Percentiles rank a stretch among this genome's conserved stretches.
phyloP scores from a whole-genome alignment of 2,888 invertebrate species.

The Catocala sponsa region DNA sequence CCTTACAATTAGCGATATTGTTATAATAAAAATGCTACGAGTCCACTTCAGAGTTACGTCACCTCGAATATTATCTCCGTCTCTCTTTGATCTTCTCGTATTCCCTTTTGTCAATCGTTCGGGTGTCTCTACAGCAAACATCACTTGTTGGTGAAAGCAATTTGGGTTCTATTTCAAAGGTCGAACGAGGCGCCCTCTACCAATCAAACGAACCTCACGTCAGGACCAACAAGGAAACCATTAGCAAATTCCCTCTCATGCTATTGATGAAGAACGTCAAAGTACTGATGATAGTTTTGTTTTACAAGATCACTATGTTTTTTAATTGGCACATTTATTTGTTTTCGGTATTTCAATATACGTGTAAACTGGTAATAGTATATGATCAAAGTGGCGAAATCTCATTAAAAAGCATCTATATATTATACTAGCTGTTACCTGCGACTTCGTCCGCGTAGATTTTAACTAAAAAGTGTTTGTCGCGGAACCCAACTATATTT shows the following conservation, averaged over 20 bases:
- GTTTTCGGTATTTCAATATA: too few species aligned
- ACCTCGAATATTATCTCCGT: slow-evolving; percentile 33
- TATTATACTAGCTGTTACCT: too few species aligned
- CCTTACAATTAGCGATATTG: slow-evolving; percentile 50
- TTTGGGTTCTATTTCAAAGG: slow-evolving; percentile 53
- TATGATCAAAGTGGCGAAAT: too few species aligned
- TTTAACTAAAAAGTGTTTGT: too few species aligned
- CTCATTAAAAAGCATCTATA: too few species aligned
- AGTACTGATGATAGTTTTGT: slow-evolving; percentile 1
- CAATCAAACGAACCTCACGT: slow-evolving; percentile 43
- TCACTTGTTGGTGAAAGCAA: slow-evolving; percentile 52
- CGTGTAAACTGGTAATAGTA: too few species aligned
- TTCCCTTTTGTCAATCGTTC: slow-evolving; percentile 54
- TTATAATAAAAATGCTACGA: slow-evolving; percentile 44
- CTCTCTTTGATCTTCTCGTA: slow-evolving; percentile 46
- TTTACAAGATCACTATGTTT: background rate
- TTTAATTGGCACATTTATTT: too few species aligned
- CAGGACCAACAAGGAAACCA: slow-evolving; percentile 38
- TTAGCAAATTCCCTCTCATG: slow-evolving; percentile 35
- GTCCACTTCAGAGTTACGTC: slow-evolving; percentile 37
- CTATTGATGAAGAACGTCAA: slow-evolving; percentile 16
- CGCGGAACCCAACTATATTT: too few species aligned
- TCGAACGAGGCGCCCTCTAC: slow-evolving; percentile 16
- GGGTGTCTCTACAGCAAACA: slow-evolving; percentile 47
- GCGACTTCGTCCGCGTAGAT: too few species aligned